Conservation (phyloP, 2,797 vertebrate species). For the Periparus ater region DNA sequence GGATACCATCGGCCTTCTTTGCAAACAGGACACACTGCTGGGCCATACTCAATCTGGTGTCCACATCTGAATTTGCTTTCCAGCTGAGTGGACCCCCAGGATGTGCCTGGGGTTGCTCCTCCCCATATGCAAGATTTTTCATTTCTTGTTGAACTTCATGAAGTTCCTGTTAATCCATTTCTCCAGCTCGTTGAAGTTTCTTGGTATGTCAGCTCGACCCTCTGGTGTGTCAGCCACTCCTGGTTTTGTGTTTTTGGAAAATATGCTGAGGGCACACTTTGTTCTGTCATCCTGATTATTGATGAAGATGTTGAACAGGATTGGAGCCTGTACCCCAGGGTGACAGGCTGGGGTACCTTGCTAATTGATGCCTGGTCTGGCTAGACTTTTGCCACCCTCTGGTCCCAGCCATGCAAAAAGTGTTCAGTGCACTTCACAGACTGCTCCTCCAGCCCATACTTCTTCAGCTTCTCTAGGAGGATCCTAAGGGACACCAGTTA, state of each 20-base stretch:
- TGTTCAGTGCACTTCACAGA: background rate
- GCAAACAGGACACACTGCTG: background rate
- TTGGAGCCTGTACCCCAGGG: background rate
- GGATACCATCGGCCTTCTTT: background rate
- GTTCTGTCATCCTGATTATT: background rate
- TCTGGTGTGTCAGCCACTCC: background rate
- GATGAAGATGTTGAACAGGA: background rate
- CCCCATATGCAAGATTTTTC: background rate
- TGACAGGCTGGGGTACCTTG: background rate
- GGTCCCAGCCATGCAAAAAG: background rate
- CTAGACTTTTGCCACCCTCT: background rate
- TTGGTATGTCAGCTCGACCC: accelerated
- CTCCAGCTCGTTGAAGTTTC: background rate
- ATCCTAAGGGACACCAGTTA: background rate
- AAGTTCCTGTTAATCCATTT: background rate
- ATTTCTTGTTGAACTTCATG: background rate
- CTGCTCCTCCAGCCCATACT: background rate
- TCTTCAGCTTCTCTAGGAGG: background rate
- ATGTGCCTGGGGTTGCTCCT: background rate
- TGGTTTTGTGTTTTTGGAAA: background rate
- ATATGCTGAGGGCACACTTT: background rate
- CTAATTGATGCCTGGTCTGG: background rate
- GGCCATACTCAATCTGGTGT: background rate
- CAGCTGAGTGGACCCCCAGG: background rate
- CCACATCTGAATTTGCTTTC: background rate